Evolutionary conservation across 2,113 vertebrate genomes (phyloP).

Genomic region (Hepsetus odoe): DNA sequence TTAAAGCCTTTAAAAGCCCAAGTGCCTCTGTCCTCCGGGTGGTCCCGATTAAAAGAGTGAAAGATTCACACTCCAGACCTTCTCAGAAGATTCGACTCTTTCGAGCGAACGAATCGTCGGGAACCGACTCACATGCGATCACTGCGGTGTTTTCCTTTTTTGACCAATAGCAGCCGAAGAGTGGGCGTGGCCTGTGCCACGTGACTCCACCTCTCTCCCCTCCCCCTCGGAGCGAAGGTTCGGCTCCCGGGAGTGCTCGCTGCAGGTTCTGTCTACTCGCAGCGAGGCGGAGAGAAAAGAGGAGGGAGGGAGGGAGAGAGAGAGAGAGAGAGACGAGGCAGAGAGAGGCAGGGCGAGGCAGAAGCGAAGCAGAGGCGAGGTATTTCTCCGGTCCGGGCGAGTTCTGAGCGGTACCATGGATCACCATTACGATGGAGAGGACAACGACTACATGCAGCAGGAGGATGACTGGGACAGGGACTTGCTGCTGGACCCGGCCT

Average conservation of each 20-base stretch:
- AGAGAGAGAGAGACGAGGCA: conserved; percentile 47
- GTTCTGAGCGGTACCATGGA: conserved; percentile 78
- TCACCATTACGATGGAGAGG: conserved; percentile 80
- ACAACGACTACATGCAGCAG: conserved; percentile 86
- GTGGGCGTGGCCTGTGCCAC: conserved; percentile 52
- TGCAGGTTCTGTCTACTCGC: conserved; percentile 63
- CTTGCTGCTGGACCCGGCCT: conserved; percentile 91
- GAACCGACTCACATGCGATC: no score
- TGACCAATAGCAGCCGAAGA: conserved; percentile 59
- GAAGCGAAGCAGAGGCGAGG: background rate
- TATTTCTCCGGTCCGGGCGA: background rate
- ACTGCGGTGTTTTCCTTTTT: no score
- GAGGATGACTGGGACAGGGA: conserved; percentile 96
- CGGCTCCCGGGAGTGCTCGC: conserved; percentile 59
- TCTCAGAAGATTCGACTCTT: background rate
- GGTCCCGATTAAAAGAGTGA: no score
- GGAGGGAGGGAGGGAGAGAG: conserved; percentile 56
- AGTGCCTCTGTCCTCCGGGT: no score
- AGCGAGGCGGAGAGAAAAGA: conserved; percentile 35
- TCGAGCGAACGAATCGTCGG: background rate
- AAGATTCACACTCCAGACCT: no score
- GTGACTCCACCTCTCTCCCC: conserved; percentile 9
- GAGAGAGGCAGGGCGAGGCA: conserved; percentile 54
- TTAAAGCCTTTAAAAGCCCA: no score
- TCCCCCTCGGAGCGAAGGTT: conserved; percentile 71